These are phyloP conservation scores for Thymelicus sylvestris DNA, from an alignment of 2,888 invertebrate species.

Conservation along the genomic window DNA sequence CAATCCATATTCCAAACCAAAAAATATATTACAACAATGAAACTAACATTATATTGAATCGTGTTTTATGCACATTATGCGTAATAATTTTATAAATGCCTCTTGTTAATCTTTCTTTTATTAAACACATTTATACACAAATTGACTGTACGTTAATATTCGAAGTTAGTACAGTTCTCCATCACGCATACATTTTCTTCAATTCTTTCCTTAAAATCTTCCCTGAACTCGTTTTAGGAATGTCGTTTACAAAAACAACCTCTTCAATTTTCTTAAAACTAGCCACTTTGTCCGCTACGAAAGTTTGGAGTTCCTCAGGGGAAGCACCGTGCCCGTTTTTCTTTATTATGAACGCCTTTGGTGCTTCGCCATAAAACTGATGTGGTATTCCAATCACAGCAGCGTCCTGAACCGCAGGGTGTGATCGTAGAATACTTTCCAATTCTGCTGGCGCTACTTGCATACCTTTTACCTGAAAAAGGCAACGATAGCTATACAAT, in stretches of 20 bases:
- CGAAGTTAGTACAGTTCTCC: background rate
- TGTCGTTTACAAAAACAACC: conserved; percentile 87
- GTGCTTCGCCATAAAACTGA: conserved; percentile 89
- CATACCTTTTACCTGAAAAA: conserved; percentile 86
- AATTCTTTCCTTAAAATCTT: conserved; percentile 90
- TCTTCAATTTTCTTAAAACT: conserved; percentile 90
- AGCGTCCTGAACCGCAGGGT: conserved; percentile 91
- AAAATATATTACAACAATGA: too few species aligned
- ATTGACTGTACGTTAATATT: background rate
- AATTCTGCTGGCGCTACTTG: conserved; percentile 96
- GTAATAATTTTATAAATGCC: too few species aligned
- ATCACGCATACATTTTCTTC: conserved; percentile 75
- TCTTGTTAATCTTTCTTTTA: too few species aligned
- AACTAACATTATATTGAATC: too few species aligned
- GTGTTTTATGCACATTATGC: too few species aligned
- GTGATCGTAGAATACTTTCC: conserved; percentile 89
- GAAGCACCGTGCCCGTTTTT: conserved; percentile 77
- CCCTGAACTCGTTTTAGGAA: conserved; percentile 91
- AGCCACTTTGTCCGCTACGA: conserved; percentile 89
- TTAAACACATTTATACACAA: too few species aligned
- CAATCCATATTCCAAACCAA: too few species aligned
- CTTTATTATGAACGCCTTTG: conserved; percentile 90
- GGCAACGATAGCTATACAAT: background rate
- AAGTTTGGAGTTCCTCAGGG: conserved; percentile 76
- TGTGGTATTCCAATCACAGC: conserved; percentile 94